Conservation (phyloP, 2,113 vertebrate genomes). For the Hypanus sabinus region DNA sequence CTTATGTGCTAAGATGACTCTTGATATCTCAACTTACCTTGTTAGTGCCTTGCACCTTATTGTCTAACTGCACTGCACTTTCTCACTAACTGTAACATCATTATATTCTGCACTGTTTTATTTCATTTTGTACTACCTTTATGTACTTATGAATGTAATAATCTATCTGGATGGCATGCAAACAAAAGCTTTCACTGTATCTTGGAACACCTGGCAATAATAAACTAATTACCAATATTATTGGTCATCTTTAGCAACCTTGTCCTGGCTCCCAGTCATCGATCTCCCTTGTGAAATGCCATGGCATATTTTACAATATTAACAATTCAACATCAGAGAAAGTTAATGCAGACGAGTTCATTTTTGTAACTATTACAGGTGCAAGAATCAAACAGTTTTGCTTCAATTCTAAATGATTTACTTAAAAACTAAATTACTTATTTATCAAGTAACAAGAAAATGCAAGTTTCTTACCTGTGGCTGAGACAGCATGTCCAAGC, state of each 20-base stretch:
- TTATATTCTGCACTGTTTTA: too few relatives aligned
- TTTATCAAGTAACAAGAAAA: neutral
- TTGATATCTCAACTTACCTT: too few relatives aligned
- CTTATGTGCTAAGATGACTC: too few relatives aligned
- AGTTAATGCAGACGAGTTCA: neutral
- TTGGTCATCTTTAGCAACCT: neutral
- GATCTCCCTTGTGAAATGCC: neutral
- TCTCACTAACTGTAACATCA: too few relatives aligned
- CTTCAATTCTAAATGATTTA: neutral
- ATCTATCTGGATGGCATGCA: too few relatives aligned
- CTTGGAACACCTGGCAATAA: too few relatives aligned
- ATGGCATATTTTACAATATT: neutral
- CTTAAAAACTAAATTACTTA: neutral
- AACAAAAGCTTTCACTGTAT: too few relatives aligned
- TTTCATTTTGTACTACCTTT: too few relatives aligned
- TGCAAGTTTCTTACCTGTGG: slow-evolving; percentile 35
- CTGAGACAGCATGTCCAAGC: slow-evolving; percentile 40
- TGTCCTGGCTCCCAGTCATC: neutral
- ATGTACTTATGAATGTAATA: too few relatives aligned
- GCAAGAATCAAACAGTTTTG: neutral
- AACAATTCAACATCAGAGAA: neutral
- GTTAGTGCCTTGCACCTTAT: too few relatives aligned
- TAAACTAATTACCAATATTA: too few relatives aligned
- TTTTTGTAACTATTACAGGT: neutral
- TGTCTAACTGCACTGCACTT: too few relatives aligned